Evolutionary conservation across 2,888 invertebrate species (phyloP), one percentile per base, ranked within the genome.

Genomic region (Apodemia duryi): DNA sequence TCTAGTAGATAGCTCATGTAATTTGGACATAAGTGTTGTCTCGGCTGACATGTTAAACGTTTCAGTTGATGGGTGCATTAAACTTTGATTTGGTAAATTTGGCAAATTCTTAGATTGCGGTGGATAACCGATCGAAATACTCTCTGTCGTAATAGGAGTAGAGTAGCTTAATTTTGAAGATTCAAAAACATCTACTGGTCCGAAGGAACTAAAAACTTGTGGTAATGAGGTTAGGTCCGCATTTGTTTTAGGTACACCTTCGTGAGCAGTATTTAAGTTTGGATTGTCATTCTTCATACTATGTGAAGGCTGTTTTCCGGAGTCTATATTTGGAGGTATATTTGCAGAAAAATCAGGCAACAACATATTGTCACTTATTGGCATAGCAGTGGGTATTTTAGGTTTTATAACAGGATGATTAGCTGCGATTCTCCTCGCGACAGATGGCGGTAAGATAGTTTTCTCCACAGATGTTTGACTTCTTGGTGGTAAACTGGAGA

Each of bases 361-460:
- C 65, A 90, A 88, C 68, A 88, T 85, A 68, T 86, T 85, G 2
- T 79, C 79, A 35, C 75, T 70, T 7, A 72, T 71, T 1, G 73
- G 67, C 9, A 77, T 67, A 28, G 43, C 61, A 46, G 67, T 28
- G 51, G 75, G 68, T 2, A 74, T 67, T 69, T 81, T 81, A 6
- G 75, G 74, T 76, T 84, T 88, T 0, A 86, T 79, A 1, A 84
- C 70, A 1, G 86, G 84, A 65, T 89, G 85, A 67, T 83, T 84
- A 0, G 83, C 79, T 0, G 83, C 76, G 67, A 91, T 82, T 21
- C 88, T 81, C 63, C 91, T 84, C 29, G 91, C 91, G 0, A 91
- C 85, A 0, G 91, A 91, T 0, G 91, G 91, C 6, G 91, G 91
- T 69, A 91, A 70, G 2, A 90, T 74, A 0, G 85, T 69, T 69